Evolutionary conservation across 2,888 invertebrate species (phyloP), one percentile per base, ranked within the genome.

Genomic region (Aleiodes leptofemur): DNA sequence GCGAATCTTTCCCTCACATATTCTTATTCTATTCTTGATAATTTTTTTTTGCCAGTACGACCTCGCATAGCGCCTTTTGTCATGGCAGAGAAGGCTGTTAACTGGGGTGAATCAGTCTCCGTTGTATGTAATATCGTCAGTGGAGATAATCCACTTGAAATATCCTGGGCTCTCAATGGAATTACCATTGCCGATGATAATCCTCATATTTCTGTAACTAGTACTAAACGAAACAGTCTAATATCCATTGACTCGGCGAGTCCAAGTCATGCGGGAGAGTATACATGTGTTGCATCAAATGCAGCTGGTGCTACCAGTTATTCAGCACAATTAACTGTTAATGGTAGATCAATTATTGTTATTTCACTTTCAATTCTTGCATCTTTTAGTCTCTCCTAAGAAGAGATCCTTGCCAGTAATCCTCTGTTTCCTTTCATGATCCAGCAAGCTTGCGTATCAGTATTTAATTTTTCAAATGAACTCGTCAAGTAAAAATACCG

Each of bases 141-240:
- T 85, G 95, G 96, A 77, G 96, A 96, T 90, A 91, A 94, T 81
- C 96, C 96, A 14, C 91, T 96, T 78, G 92, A 91, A 77, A 93
- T 96, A 78, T 91, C 91, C 64, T 96, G 96, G 96, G 91, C 91
- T 78, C 91, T 94, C 84, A 92, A 94, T 85, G 93, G 92, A 83
- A 90, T 91, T 78, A 91, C 92, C 77, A 92, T 94, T 84, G 77
- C 74, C n/a, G 76, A 77, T 85, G 90, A 85, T 31, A 75, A 80
- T 76, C 74, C 90, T 91, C 73, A 85, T 85, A 69, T 92, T 91
- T 91, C 78, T 50, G 77, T 78, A 57, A 76, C 81, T 3, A 84
- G 82, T 7, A 85, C 83, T 79, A 86, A 86, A 90, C 82, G 90
- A 78, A 90, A 90, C 76, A 92, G 92, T 83, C 90, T 92, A 50